A percentile compares a stretch with the other conserved stretches of the same genome.
These are phyloP conservation scores for Gallinago undulata DNA, from an alignment of 2,113 vertebrate genomes.

Conservation along the genomic window DNA sequence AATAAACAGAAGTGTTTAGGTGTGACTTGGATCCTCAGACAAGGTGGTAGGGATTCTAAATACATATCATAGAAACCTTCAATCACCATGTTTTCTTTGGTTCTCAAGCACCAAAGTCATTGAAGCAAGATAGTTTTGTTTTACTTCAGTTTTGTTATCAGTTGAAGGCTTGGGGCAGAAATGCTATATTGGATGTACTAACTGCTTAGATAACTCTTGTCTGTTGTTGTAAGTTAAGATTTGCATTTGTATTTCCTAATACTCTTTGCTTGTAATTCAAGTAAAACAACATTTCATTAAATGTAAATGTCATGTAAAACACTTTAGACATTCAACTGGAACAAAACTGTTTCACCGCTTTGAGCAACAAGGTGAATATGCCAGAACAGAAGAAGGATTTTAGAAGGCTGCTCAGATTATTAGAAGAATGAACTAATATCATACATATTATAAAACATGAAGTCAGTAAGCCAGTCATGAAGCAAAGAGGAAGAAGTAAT, in stretches of 20 bases:
- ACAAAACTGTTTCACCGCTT: background rate
- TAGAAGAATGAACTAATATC: background rate
- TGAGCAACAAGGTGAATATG: background rate
- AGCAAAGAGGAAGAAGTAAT: background rate
- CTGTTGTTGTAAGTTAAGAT: background rate
- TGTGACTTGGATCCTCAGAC: background rate
- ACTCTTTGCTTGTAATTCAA: constrained; percentile 15
- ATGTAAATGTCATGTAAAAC: constrained; percentile 35
- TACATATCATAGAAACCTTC: background rate
- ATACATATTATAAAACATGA: background rate
- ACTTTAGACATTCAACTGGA: background rate
- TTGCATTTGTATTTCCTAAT: background rate
- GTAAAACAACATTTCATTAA: constrained; percentile 16
- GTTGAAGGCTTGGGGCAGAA: background rate
- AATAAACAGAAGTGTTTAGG: background rate
- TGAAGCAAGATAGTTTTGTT: background rate
- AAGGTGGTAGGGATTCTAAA: background rate
- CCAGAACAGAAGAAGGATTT: background rate
- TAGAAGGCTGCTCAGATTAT: background rate
- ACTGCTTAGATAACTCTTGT: background rate
- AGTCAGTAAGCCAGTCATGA: background rate
- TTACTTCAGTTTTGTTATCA: background rate
- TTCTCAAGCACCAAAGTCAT: background rate
- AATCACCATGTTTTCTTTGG: background rate
- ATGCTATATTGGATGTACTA: background rate